A percentile compares a stretch with the other conserved stretches of the same genome.
Evolutionary conservation across 2,797 vertebrate species (phyloP).

Genomic region (Tangara arthus): DNA sequence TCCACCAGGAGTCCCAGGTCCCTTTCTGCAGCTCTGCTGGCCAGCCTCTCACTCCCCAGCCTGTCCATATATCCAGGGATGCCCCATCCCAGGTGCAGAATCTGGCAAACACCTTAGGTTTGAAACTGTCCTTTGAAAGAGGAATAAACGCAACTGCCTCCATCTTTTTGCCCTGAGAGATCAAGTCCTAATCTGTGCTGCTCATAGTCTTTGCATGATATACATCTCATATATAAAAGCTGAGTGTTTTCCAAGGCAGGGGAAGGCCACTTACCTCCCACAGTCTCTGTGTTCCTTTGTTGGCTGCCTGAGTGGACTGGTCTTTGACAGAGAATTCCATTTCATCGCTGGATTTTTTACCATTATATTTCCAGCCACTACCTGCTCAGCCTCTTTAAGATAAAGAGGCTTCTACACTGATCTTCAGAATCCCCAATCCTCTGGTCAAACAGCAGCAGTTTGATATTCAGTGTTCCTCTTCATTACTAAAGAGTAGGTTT

Average conservation of each 20-base stretch:
- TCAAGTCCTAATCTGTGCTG: not conserved
- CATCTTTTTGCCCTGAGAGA: not conserved
- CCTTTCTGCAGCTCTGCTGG: fast-evolving
- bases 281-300: not conserved
- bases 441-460: not conserved
- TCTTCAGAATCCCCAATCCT: not conserved
- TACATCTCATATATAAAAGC: not conserved
- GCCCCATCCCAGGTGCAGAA: not conserved
- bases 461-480: not conserved
- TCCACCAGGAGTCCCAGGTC: fast-evolving
- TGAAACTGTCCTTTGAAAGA: not conserved
- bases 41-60: not conserved
- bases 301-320: not conserved
- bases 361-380: not conserved
- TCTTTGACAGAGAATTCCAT: not conserved
- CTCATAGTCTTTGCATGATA: not conserved
- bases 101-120: not conserved
- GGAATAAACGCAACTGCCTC: not conserved
- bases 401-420: not conserved
- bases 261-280: not conserved
- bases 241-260: not conserved
- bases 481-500: not conserved
- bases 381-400: not conserved
- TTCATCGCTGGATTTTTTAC: not conserved
- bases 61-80: not conserved